phyloP scores from a whole-genome alignment of 2,797 vertebrate genomes.

The Champsocephalus esox region DNA sequence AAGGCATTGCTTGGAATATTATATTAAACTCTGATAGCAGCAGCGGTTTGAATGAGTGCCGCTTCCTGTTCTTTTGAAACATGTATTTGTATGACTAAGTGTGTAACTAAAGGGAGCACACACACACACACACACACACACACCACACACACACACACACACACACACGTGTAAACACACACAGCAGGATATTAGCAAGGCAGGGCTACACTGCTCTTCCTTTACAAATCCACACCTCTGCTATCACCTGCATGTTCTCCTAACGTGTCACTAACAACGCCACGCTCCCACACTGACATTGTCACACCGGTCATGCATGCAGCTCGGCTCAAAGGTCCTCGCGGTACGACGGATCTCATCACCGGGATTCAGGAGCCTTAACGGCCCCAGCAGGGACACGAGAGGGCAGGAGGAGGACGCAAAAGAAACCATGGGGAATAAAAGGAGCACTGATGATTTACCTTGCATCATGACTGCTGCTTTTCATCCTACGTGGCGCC shows the following conservation, averaged over 20 bases:
- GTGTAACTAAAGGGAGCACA: slow-evolving; percentile 18
- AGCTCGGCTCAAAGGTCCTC: slow-evolving; percentile 34
- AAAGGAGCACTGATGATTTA: slow-evolving; percentile 59
- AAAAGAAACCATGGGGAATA: slow-evolving; percentile 11
- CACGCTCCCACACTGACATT: slow-evolving; percentile 4
- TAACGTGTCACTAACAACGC: slow-evolving; percentile 33
- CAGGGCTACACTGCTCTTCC: slow-evolving; percentile 9
- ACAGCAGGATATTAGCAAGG: slow-evolving; percentile 24
- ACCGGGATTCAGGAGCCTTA: slow-evolving; percentile 41
- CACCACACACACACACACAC: slow-evolving; percentile 6
- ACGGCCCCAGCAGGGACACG: slow-evolving; percentile 62
- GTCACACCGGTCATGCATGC: slow-evolving; percentile 43
- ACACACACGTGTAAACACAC: slow-evolving; percentile 16
- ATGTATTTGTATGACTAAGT: not conserved
- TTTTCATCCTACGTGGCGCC: slow-evolving; percentile 85
- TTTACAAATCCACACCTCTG: slow-evolving; percentile 24
- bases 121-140: slow-evolving; percentile 5
- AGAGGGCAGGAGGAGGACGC: slow-evolving; percentile 68
- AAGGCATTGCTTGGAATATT: not conserved
- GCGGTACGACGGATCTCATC: slow-evolving; percentile 57
- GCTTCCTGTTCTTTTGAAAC: slow-evolving; percentile 7
- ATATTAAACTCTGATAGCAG: slow-evolving; percentile 15
- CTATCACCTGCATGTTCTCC: slow-evolving; percentile 17
- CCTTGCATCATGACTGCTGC: slow-evolving; percentile 89
- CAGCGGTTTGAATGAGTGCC: slow-evolving; percentile 29